These are phyloP conservation scores for Agonum fuliginosum DNA, from an alignment of 2,888 invertebrate genomes.

Conservation along the genomic window DNA sequence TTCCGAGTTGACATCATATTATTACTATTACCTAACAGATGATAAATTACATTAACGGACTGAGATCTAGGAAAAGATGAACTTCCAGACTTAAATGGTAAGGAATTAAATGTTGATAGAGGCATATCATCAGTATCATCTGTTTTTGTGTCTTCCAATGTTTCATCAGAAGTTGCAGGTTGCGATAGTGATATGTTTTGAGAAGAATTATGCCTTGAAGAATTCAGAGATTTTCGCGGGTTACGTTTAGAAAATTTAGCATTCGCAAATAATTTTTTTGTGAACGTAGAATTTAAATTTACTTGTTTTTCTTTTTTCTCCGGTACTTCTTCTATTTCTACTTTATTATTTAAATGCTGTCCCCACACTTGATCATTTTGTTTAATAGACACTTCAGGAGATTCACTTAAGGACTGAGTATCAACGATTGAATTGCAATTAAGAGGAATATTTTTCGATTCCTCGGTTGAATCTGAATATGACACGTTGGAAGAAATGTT, in stretches of 20 bases:
- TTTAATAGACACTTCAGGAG: conserved; percentile 58
- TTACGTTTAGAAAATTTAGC: conserved; percentile 83
- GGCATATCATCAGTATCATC: conserved; percentile 58
- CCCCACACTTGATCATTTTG: conserved; percentile 73
- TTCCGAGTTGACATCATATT: conserved; percentile 68
- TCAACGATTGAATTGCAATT: neutral
- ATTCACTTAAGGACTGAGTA: conserved; percentile 58
- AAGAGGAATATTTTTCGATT: conserved; percentile 1
- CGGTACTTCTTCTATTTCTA: conserved; percentile 64
- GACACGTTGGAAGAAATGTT: neutral
- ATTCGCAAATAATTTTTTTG: conserved; percentile 82
- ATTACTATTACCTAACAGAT: conserved; percentile 65
- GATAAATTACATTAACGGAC: conserved; percentile 67
- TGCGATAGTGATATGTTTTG: conserved; percentile 43
- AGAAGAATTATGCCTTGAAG: conserved; percentile 21
- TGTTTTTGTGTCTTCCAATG: conserved; percentile 63
- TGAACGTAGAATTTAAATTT: conserved; percentile 70
- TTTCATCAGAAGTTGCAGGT: conserved; percentile 61
- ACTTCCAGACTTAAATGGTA: conserved; percentile 58
- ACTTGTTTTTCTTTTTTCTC: conserved; percentile 65
- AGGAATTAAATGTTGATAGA: conserved; percentile 55
- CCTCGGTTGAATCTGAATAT: neutral
- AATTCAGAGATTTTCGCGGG: conserved; percentile 75
- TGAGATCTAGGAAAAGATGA: conserved; percentile 62
- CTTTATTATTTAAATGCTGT: conserved; percentile 71